Percentiles rank a stretch among this genome's conserved stretches.
Conservation (phyloP, 2,797 vertebrate genomes). For the Mionectes olivaceus region DNA sequence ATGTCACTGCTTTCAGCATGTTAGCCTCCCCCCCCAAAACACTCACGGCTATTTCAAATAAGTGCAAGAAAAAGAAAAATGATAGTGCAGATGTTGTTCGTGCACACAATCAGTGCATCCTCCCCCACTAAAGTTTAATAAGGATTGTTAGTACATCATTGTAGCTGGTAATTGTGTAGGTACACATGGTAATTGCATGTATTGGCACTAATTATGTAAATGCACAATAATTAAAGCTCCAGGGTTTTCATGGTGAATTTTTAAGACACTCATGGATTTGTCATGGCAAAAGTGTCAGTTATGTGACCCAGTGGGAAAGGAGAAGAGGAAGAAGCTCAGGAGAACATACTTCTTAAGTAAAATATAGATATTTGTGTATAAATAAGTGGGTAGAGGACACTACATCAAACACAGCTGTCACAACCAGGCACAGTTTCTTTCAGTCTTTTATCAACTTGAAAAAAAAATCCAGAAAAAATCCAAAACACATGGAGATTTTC, state of each 20-base stretch:
- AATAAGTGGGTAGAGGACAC: not conserved
- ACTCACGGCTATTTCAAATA: not conserved
- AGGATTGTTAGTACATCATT: constrained; percentile 75
- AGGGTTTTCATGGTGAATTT: constrained; percentile 74
- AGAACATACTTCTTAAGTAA: not conserved
- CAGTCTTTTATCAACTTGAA: not conserved
- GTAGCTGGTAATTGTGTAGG: constrained; percentile 76
- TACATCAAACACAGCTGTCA: not conserved
- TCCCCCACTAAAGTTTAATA: constrained; percentile 65
- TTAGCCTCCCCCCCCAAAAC: not conserved
- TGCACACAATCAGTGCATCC: not conserved
- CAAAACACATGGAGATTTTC: not conserved
- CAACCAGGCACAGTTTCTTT: not conserved
- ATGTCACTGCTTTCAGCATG: not conserved
- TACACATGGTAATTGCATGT: constrained; percentile 76
- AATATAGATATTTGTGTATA: not conserved
- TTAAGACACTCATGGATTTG: constrained; percentile 71
- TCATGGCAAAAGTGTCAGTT: constrained; percentile 60
- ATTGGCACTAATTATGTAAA: constrained; percentile 78
- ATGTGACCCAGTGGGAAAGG: constrained; percentile 5
- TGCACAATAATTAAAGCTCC: constrained; percentile 73
- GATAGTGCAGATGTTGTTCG: not conserved
- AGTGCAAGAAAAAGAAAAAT: not conserved
- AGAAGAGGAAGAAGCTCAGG: not conserved
- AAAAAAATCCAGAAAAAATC: accelerated